Conservation (phyloP, 2,888 invertebrate genomes). For the Melanostoma scalare region DNA sequence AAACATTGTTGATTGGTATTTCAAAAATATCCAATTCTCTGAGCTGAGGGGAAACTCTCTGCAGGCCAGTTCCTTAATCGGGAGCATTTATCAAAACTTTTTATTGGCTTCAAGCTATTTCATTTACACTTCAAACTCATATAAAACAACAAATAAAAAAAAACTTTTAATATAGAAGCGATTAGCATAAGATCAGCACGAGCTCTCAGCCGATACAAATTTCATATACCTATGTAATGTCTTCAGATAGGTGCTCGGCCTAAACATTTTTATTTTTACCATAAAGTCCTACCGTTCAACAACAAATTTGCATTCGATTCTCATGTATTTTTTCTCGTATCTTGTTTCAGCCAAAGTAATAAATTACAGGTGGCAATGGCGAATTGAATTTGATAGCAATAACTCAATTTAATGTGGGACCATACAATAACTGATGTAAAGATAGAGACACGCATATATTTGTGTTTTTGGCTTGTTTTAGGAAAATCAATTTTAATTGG, state of each 20-base stretch:
- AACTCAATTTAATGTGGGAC: slow-evolving; percentile 51
- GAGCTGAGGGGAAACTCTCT: slow-evolving; percentile 1
- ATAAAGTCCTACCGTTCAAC: neutral
- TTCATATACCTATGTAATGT: neutral
- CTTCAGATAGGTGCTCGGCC: slow-evolving; percentile 1
- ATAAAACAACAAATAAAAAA: neutral
- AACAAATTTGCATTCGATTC: slow-evolving; percentile 39
- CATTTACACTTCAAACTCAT: neutral
- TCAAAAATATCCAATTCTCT: neutral
- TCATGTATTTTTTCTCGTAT: slow-evolving; percentile 19
- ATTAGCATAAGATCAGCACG: slow-evolving; percentile 64
- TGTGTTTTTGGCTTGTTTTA: slow-evolving; percentile 6
- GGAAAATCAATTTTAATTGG: slow-evolving; percentile 60
- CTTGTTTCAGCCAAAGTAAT: slow-evolving; percentile 14
- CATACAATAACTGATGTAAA: neutral
- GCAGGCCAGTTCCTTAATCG: slow-evolving; percentile 10
- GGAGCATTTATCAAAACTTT: slow-evolving; percentile 48
- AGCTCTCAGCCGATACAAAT: neutral
- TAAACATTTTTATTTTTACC: neutral
- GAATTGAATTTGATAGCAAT: slow-evolving; percentile 47
- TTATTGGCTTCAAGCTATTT: slow-evolving; percentile 10
- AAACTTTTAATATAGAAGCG: slow-evolving; percentile 24
- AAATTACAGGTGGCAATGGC: slow-evolving; percentile 21
- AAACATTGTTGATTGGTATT: slow-evolving; percentile 6
- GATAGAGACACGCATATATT: neutral